A percentile compares a stretch with the other conserved stretches of the same genome.
These are phyloP conservation scores for Cyclophora punctaria DNA, from an alignment of 2,888 invertebrate genomes.

Conservation along the genomic window DNA sequence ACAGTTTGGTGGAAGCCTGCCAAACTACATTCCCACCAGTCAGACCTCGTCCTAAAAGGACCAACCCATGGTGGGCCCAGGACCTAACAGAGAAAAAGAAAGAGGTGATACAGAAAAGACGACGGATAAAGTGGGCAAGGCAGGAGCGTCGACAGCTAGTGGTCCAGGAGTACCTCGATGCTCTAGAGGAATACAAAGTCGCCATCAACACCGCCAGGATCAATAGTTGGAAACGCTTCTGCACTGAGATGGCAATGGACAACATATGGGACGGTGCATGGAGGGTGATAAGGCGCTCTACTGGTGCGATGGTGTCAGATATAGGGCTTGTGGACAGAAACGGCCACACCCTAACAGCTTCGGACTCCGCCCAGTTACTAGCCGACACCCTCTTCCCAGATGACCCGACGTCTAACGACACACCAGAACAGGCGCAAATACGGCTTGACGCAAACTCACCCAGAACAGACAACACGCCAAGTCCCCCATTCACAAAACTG, in stretches of 20 bases:
- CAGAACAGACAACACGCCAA: too few species aligned
- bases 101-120: slow-evolving; percentile 7
- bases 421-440: too few species aligned
- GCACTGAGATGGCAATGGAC: slow-evolving; percentile 7
- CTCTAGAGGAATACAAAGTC: slow-evolving; percentile 12
- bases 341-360: not conserved
- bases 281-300: slow-evolving; percentile 6
- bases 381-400: too few species aligned
- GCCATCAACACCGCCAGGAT: slow-evolving; percentile 5
- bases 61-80: slow-evolving; percentile 17
- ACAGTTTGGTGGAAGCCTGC: slow-evolving; percentile 2
- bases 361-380: too few species aligned
- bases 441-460: too few species aligned
- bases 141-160: slow-evolving; percentile 8
- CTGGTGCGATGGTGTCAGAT: too few species aligned
- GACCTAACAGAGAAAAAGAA: slow-evolving; percentile 11
- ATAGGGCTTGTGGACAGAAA: not conserved
- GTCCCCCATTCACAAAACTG: too few species aligned
- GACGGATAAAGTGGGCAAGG: slow-evolving; percentile 15
- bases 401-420: too few species aligned
- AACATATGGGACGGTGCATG: slow-evolving; percentile 2
- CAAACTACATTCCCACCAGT: not conserved
- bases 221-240: slow-evolving; percentile 16
- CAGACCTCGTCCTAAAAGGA: not conserved
- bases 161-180: slow-evolving; percentile 10